phyloP scores from a whole-genome alignment of 2,113 vertebrate genomes.

The Acrocephalus kingi region DNA sequence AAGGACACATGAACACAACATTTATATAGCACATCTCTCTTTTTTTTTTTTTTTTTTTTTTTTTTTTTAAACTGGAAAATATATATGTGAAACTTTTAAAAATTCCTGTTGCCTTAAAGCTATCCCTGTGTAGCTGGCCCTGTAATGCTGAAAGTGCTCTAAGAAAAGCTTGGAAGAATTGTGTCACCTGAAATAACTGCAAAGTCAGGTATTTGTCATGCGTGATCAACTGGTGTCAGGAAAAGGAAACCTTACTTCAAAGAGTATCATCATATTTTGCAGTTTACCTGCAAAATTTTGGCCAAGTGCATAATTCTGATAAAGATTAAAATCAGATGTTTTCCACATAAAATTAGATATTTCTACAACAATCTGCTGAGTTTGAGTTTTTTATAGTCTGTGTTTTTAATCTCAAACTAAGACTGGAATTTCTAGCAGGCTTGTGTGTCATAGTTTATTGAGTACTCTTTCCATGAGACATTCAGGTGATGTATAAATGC shows the following conservation, averaged over 20 bases:
- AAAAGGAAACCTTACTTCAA: background rate
- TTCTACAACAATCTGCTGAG: background rate
- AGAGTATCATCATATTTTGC: background rate
- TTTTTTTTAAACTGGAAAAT: background rate
- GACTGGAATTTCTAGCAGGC: background rate
- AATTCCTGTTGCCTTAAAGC: background rate
- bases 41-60: background rate
- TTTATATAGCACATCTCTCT: background rate
- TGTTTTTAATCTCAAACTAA: background rate
- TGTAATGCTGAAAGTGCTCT: background rate
- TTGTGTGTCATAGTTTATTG: background rate
- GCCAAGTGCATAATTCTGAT: background rate
- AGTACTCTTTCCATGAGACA: background rate
- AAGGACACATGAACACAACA: background rate
- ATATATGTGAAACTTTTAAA: background rate
- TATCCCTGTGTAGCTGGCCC: background rate
- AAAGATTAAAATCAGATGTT: background rate
- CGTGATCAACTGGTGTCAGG: background rate
- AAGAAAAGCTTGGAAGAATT: background rate
- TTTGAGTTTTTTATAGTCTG: background rate
- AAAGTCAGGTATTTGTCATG: background rate
- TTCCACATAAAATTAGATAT: background rate
- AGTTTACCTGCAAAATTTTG: background rate
- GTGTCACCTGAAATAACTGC: background rate
- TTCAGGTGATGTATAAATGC: background rate